A percentile compares a stretch with the other conserved stretches of the same genome.
Evolutionary conservation across 2,113 vertebrate species (phyloP).

Genomic region (Theristicus caerulescens): DNA sequence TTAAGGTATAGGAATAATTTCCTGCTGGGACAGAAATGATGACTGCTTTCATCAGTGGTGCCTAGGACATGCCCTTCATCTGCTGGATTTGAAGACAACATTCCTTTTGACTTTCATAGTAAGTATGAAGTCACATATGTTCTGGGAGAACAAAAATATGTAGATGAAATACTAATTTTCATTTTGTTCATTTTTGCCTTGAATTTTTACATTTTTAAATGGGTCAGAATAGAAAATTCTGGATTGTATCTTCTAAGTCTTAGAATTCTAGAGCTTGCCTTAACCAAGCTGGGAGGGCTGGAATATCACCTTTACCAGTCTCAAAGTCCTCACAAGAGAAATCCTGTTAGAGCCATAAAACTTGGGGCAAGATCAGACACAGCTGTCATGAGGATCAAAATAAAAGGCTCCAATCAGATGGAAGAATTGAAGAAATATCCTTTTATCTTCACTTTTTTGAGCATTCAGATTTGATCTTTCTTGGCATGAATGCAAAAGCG

Average conservation of each 20-base stretch:
- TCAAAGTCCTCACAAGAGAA: background rate
- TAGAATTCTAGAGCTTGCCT: background rate
- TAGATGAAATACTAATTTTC: background rate
- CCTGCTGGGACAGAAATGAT: background rate
- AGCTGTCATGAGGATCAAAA: background rate
- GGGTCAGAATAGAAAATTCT: background rate
- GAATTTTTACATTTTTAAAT: background rate
- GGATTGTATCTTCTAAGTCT: background rate
- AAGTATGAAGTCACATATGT: background rate
- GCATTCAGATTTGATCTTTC: constrained; percentile 12
- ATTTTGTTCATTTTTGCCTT: background rate
- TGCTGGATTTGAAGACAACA: background rate
- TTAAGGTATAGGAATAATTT: background rate
- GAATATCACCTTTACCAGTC: background rate
- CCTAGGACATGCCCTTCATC: background rate
- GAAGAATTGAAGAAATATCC: background rate
- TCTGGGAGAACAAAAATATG: background rate
- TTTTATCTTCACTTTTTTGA: background rate
- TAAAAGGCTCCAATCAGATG: background rate
- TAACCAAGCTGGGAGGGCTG: background rate
- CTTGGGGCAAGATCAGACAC: background rate
- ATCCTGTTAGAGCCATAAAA: background rate
- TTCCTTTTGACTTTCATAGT: background rate
- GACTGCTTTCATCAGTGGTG: background rate
- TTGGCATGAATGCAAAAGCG: background rate